Evolutionary conservation across 2,797 vertebrate species (phyloP).

Genomic region (Vultur gryphus): DNA sequence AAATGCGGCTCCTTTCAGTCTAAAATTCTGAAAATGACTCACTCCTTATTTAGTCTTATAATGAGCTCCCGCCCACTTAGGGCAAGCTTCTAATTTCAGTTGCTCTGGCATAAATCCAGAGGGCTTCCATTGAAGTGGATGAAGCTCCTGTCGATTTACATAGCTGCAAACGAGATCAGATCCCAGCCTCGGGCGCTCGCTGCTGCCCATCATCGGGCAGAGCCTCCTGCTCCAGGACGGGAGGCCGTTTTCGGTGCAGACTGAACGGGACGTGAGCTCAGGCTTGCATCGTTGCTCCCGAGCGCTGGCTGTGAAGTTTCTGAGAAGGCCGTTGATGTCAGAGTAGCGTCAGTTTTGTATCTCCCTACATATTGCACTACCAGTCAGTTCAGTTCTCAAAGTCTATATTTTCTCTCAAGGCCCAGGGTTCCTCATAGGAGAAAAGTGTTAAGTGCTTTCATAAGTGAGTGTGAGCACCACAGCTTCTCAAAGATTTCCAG

Average conservation of each 20-base stretch:
- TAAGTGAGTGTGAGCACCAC: background rate
- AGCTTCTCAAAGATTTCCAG: background rate
- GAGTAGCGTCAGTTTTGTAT: rapidly evolving
- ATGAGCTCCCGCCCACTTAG: conserved; percentile 67
- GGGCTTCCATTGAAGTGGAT: conserved; percentile 37
- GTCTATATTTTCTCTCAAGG: background rate
- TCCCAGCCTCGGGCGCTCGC: background rate
- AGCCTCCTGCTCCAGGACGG: background rate
- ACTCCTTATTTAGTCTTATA: conserved; percentile 64
- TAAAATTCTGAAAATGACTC: conserved; percentile 70
- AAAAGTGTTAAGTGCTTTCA: background rate
- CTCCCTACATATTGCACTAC: background rate
- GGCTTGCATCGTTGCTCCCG: background rate
- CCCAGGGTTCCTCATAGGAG: background rate
- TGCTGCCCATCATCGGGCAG: background rate
- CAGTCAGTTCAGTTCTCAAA: background rate
- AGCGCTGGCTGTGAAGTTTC: background rate
- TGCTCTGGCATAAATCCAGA: conserved; percentile 42
- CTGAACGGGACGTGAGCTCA: background rate
- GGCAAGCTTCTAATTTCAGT: conserved; percentile 61
- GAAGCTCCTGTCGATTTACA: background rate
- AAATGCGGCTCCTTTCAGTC: conserved; percentile 62
- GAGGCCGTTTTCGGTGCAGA: background rate
- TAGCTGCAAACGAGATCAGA: background rate
- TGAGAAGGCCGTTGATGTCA: background rate